Percentiles rank a stretch among this genome's conserved stretches.
Conservation (phyloP, 2,888 invertebrate genomes). For the Lymantria monacha region DNA sequence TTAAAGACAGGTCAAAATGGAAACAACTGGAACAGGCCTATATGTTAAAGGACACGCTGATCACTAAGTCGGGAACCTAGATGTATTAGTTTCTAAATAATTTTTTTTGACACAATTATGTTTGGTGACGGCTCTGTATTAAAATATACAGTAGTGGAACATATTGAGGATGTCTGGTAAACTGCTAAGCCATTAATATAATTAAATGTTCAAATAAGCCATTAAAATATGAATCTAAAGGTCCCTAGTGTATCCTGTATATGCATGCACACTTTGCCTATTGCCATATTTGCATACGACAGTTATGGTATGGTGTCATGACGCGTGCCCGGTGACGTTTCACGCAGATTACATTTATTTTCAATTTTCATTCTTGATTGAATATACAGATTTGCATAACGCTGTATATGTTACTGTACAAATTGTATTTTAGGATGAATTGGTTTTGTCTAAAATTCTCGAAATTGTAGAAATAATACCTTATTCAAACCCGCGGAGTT, state of each 20-base stretch:
- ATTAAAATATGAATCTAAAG: background rate
- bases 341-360: slow-evolving; percentile 72
- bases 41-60: too few relatives aligned
- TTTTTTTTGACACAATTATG: too few relatives aligned
- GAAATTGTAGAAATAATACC: too few relatives aligned
- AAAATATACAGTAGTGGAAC: too few relatives aligned
- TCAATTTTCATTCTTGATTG: slow-evolving; percentile 59
- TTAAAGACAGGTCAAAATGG: background rate
- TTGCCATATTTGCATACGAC: slow-evolving; percentile 52
- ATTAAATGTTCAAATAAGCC: background rate
- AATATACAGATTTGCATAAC: slow-evolving; percentile 29
- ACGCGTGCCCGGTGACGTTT: slow-evolving; percentile 55
- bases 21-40: too few relatives aligned
- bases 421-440: background rate
- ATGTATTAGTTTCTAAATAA: too few relatives aligned
- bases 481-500: too few relatives aligned
- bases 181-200: too few relatives aligned
- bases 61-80: too few relatives aligned
- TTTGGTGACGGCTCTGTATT: too few relatives aligned
- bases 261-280: background rate
- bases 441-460: background rate
- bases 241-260: background rate
- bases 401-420: background rate
- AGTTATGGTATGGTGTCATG: slow-evolving; percentile 33
- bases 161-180: too few relatives aligned